Evolutionary conservation across 2,888 invertebrate species (phyloP).

Genomic region (Clepsis dumicolana): DNA sequence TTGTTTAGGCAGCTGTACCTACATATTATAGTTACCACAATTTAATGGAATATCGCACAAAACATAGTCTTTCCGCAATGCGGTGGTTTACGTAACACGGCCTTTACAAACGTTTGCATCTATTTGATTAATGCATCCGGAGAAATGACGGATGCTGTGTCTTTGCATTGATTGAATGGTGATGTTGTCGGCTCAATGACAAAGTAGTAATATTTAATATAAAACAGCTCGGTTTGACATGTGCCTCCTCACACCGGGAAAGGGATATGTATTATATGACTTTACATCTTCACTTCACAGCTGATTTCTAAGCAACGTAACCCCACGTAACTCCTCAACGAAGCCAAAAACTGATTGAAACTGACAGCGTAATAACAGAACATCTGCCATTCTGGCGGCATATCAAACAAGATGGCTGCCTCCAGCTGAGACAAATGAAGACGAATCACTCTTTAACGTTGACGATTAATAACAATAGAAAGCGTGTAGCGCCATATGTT

Average conservation of each 20-base stretch:
- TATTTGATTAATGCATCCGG: slow-evolving; percentile 40
- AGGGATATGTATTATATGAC: too few species aligned
- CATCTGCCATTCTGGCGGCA: slow-evolving; percentile 30
- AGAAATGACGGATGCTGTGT: slow-evolving; percentile 34
- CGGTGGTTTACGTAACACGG: slow-evolving; percentile 26
- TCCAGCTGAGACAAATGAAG: slow-evolving; percentile 51
- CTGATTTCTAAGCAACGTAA: not conserved
- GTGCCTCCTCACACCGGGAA: not conserved
- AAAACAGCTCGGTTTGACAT: not conserved
- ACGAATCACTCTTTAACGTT: slow-evolving; percentile 52
- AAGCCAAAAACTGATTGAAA: slow-evolving; percentile 15
- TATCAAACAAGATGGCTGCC: slow-evolving; percentile 26
- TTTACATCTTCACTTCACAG: not conserved
- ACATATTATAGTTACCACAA: not conserved
- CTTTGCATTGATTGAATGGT: slow-evolving; percentile 17
- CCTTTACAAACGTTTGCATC: slow-evolving; percentile 38
- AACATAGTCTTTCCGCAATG: not conserved
- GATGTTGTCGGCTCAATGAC: not conserved
- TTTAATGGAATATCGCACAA: not conserved
- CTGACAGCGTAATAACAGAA: slow-evolving; percentile 33
- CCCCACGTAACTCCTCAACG: not conserved
- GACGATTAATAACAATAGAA: slow-evolving; percentile 60
- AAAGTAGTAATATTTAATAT: not conserved
- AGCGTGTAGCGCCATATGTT: slow-evolving; percentile 53
- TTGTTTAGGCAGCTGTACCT: not conserved